Conservation (phyloP, 1,140 invertebrate species). For the Diprion similis region DNA sequence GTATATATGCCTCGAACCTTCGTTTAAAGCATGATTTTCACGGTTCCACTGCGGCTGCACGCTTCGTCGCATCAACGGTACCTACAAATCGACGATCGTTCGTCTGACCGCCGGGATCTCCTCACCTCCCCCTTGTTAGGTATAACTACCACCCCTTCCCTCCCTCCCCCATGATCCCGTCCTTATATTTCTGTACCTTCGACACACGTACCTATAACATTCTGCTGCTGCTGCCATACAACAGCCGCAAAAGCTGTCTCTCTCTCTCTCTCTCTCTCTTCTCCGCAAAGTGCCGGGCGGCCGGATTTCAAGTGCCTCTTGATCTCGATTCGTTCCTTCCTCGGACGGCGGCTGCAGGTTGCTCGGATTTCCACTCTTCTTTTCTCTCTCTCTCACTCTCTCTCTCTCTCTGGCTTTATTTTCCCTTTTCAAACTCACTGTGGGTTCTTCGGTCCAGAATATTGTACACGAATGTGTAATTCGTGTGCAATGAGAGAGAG, state of each 20-base stretch:
- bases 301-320: too few species aligned
- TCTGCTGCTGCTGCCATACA: background rate
- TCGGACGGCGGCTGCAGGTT: too few species aligned
- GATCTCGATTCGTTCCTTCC: too few species aligned
- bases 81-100: background rate
- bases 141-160: too few species aligned
- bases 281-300: background rate
- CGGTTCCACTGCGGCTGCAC: background rate
- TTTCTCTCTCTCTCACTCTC: background rate
- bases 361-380: background rate
- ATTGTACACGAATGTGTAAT: too few species aligned
- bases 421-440: background rate
- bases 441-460: too few species aligned
- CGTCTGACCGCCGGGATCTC: background rate
- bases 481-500: too few species aligned
- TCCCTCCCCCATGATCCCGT: conserved; percentile 12
- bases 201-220: background rate
- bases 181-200: conserved; percentile 11
- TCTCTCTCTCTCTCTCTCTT: conserved; percentile 12
- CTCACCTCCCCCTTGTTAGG: background rate
- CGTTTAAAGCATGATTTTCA: background rate
- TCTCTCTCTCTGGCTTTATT: background rate
- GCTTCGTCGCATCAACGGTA: background rate
- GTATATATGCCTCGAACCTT: background rate
- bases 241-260: background rate